phyloP scores from a whole-genome alignment of 2,113 vertebrate genomes.

The Triplophysa tibetana region DNA sequence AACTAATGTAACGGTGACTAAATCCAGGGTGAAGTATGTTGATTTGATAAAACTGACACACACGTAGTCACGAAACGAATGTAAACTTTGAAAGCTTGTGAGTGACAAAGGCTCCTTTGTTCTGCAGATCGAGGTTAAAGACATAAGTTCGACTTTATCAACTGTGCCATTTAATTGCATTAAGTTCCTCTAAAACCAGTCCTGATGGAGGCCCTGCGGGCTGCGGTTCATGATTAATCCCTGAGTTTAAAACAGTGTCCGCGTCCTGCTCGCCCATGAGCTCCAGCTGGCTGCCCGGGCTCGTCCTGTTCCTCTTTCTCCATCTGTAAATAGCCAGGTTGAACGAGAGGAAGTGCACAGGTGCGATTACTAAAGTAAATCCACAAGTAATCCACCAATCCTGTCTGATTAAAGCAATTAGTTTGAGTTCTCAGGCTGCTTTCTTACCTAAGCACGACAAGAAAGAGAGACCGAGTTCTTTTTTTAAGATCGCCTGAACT shows the following conservation, averaged over 20 bases:
- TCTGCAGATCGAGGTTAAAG: neutral
- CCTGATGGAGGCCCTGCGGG: slow-evolving; percentile 4
- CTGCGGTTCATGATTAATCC: slow-evolving; percentile 38
- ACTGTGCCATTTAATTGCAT: slow-evolving; percentile 20
- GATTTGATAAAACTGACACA: slow-evolving; percentile 37
- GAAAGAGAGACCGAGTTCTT: neutral
- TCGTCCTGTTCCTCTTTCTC: slow-evolving; percentile 11
- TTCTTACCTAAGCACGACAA: slow-evolving; percentile 12
- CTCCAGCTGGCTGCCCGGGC: slow-evolving; percentile 13
- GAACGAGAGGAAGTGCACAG: slow-evolving; percentile 35
- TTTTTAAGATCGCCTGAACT: neutral
- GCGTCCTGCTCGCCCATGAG: slow-evolving; percentile 20
- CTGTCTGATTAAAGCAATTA: slow-evolving; percentile 66
- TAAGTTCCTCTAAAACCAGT: slow-evolving; percentile 2
- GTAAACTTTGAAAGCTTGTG: slow-evolving; percentile 29
- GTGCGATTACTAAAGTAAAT: slow-evolving; percentile 64
- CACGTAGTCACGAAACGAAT: slow-evolving; percentile 6
- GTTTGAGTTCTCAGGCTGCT: slow-evolving; percentile 33
- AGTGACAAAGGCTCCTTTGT: slow-evolving; percentile 23
- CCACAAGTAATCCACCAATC: slow-evolving; percentile 65
- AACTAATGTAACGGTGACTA: slow-evolving; percentile 41
- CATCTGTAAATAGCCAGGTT: slow-evolving; percentile 12
- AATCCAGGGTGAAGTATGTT: slow-evolving; percentile 26
- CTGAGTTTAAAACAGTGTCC: neutral
- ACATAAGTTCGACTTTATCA: neutral